These are phyloP conservation scores for Andricus grossulariae DNA, from an alignment of 1,140 invertebrate species.

Conservation along the genomic window DNA sequence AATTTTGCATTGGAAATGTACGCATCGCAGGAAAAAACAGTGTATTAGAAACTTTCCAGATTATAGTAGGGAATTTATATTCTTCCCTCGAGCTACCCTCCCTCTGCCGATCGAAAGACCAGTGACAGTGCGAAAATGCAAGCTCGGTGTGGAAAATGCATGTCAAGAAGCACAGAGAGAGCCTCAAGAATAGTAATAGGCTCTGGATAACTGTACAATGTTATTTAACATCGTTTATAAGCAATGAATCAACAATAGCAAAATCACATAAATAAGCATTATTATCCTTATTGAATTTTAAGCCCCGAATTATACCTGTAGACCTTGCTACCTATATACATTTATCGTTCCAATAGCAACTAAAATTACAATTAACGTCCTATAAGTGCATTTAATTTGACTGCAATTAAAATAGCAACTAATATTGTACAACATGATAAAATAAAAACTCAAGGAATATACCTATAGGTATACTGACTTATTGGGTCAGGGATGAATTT, in stretches of 20 bases:
- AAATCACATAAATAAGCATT: conserved; percentile 16
- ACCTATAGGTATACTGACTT: background rate
- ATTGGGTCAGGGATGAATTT: too few species aligned
- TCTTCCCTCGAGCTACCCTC: background rate
- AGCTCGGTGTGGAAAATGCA: conserved; percentile 45
- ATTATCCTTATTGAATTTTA: conserved; percentile 13
- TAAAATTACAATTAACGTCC: conserved; percentile 7
- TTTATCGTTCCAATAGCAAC: background rate
- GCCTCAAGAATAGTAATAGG: conserved; percentile 50
- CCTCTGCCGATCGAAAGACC: background rate
- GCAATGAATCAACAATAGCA: conserved; percentile 5
- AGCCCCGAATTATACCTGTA: background rate
- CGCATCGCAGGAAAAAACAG: too few species aligned
- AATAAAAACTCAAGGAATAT: conserved; percentile 34
- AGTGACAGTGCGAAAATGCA: conserved; percentile 35
- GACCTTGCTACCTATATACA: background rate
- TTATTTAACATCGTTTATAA: conserved; percentile 34
- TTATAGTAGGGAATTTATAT: background rate
- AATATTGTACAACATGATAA: background rate
- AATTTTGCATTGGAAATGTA: too few species aligned
- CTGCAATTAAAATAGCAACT: background rate
- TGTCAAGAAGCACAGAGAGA: conserved; percentile 44
- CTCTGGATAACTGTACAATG: conserved; percentile 51
- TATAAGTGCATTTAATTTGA: background rate
- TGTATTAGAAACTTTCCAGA: too few species aligned